Evolutionary conservation across 2,797 vertebrate genomes (phyloP).

Genomic region (Sebastes glaucus): DNA sequence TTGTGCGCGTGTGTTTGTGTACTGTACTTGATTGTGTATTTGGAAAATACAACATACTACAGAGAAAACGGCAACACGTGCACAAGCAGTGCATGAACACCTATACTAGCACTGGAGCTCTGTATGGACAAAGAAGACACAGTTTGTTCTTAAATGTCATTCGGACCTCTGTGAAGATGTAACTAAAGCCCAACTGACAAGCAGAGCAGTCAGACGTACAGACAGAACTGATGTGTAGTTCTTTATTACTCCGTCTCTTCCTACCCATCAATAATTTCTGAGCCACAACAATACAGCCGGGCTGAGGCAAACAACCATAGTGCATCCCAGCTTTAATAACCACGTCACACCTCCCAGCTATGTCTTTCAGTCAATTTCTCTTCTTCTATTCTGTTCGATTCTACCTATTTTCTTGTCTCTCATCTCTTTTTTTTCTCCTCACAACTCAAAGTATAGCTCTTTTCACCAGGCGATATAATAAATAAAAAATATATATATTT

Average conservation of each 20-base stretch:
- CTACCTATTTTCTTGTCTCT: constrained; percentile 31
- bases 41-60: constrained; percentile 14
- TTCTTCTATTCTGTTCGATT: constrained; percentile 38
- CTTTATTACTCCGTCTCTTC: constrained; percentile 69
- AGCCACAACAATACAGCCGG: constrained; percentile 63
- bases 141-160: constrained; percentile 46
- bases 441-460: constrained; percentile 14
- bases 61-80: constrained; percentile 8
- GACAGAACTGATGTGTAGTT: constrained; percentile 42
- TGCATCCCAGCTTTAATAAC: constrained; percentile 74
- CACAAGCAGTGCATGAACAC: constrained; percentile 7
- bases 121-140: constrained; percentile 7
- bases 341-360: constrained; percentile 63
- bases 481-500: not conserved
- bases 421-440: constrained; percentile 9
- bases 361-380: constrained; percentile 47
- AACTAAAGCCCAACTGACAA: constrained; percentile 40
- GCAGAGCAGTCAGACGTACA: constrained; percentile 30
- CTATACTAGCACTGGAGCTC: not conserved
- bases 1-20: constrained; percentile 16
- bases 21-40: constrained; percentile 22
- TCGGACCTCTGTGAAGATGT: constrained; percentile 4
- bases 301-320: constrained; percentile 65
- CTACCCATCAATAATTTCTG: constrained; percentile 72
- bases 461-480: not conserved